Percentiles rank a stretch among this genome's conserved stretches.
Evolutionary conservation across 2,888 invertebrate species (phyloP).

Genomic region (Brachyptera risi): DNA sequence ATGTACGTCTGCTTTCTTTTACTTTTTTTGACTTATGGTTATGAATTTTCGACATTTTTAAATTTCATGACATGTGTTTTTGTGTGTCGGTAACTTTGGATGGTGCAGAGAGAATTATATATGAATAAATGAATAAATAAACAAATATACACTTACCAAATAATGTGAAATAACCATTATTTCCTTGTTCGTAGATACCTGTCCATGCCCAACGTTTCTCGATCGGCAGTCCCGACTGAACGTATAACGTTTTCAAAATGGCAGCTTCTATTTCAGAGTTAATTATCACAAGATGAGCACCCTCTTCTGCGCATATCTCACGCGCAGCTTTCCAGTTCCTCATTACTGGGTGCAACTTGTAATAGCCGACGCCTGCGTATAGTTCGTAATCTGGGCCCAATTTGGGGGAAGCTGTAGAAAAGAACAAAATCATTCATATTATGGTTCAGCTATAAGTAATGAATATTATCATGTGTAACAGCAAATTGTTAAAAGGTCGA

Average conservation of each 20-base stretch:
- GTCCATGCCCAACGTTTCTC: conserved; percentile 23
- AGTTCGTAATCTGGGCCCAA: conserved; percentile 25
- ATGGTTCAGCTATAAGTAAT: no score
- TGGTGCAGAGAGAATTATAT: no score
- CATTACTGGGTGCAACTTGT: conserved; percentile 21
- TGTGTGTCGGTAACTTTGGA: no score
- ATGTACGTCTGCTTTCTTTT: no score
- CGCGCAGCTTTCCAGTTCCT: conserved; percentile 15
- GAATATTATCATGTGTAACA: no score
- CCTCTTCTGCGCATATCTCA: conserved; percentile 22
- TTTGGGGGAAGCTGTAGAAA: conserved; percentile 22
- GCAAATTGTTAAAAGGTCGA: no score
- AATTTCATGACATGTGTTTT: no score
- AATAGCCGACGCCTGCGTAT: conserved; percentile 24
- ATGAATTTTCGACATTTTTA: no score
- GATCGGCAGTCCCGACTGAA: conserved; percentile 6
- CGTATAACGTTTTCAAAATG: conserved; percentile 28
- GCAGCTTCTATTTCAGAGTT: conserved; percentile 31
- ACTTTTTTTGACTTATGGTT: no score
- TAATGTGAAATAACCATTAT: conserved; percentile 27
- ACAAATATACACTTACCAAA: conserved; percentile 13
- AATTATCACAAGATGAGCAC: conserved; percentile 33
- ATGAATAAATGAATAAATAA: no score
- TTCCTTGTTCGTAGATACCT: conserved; percentile 31
- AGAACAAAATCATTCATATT: no score